Evolutionary conservation across 1,140 invertebrate genomes (phyloP).

Genomic region (Eriosoma lanigerum): DNA sequence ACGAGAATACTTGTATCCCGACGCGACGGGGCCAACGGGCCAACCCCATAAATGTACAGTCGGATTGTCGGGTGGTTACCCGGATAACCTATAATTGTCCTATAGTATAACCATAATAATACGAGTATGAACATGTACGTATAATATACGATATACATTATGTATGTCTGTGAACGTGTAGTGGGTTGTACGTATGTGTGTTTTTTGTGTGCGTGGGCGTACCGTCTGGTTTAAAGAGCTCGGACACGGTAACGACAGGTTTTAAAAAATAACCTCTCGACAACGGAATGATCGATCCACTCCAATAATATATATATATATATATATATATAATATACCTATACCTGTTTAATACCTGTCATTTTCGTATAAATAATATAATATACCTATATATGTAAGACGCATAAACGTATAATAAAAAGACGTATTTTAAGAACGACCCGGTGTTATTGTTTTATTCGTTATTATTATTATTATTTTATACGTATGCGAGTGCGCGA

Average conservation of each 20-base stretch:
- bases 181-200: background rate
- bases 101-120: background rate
- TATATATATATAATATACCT: no score
- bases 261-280: constrained; percentile 31
- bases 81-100: constrained; percentile 31
- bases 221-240: constrained; percentile 34
- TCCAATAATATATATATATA: constrained; percentile 46
- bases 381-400: no score
- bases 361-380: no score
- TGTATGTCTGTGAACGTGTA: background rate
- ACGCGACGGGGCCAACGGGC: no score
- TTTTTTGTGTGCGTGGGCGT: constrained; percentile 28
- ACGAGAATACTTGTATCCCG: no score
- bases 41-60: background rate
- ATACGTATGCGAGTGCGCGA: background rate
- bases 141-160: background rate
- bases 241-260: constrained; percentile 38
- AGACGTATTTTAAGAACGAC: constrained; percentile 10
- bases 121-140: background rate
- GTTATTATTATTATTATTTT: no score
- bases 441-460: background rate
- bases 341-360: constrained; percentile 49
- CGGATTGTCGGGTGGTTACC: constrained; percentile 18
- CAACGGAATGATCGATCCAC: constrained; percentile 43
- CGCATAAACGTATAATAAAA: constrained; percentile 37